These are phyloP conservation scores for Brachionichthys hirsutus DNA, from an alignment of 2,113 vertebrate species.

Conservation along the genomic window DNA sequence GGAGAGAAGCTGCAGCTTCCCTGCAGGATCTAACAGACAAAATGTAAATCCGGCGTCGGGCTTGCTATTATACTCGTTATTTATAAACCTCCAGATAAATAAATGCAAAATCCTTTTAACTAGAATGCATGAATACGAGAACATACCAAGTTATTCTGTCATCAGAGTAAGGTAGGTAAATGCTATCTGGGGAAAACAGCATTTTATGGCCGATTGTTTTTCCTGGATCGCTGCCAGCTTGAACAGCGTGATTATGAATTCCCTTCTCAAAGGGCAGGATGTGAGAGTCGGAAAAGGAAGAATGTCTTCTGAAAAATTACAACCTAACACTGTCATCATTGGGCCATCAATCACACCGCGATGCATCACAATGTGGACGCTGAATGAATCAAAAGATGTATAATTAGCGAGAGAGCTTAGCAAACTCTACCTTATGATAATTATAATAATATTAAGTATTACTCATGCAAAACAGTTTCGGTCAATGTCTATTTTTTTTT, in stretches of 20 bases:
- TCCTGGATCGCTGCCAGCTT: slow-evolving; percentile 54
- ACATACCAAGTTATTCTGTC: slow-evolving; percentile 22
- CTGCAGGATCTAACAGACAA: slow-evolving; percentile 13
- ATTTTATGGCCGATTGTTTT: slow-evolving; percentile 53
- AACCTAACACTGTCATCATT: slow-evolving; percentile 6
- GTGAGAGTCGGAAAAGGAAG: slow-evolving; percentile 34
- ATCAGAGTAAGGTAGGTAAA: slow-evolving; percentile 42
- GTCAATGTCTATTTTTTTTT: too few relatives aligned
- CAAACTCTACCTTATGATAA: too few relatives aligned
- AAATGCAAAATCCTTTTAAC: slow-evolving; percentile 16
- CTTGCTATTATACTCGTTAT: slow-evolving; percentile 7
- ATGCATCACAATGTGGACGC: background rate
- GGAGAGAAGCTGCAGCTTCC: slow-evolving; percentile 13
- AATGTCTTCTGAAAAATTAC: slow-evolving; percentile 26
- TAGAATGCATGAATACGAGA: slow-evolving; percentile 25
- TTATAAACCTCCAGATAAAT: slow-evolving; percentile 28
- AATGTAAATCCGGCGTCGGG: background rate
- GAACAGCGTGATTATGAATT: slow-evolving; percentile 52
- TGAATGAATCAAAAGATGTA: too few relatives aligned
- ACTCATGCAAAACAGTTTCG: too few relatives aligned
- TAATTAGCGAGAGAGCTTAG: too few relatives aligned
- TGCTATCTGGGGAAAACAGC: slow-evolving; percentile 55
- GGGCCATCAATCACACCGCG: background rate
- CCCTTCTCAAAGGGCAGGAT: slow-evolving; percentile 51
- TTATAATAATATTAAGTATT: too few relatives aligned